Percentiles rank a stretch among this genome's conserved stretches.
These are phyloP conservation scores for Bombycilla garrulus DNA, from an alignment of 2,113 vertebrate genomes.

Conservation along the genomic window DNA sequence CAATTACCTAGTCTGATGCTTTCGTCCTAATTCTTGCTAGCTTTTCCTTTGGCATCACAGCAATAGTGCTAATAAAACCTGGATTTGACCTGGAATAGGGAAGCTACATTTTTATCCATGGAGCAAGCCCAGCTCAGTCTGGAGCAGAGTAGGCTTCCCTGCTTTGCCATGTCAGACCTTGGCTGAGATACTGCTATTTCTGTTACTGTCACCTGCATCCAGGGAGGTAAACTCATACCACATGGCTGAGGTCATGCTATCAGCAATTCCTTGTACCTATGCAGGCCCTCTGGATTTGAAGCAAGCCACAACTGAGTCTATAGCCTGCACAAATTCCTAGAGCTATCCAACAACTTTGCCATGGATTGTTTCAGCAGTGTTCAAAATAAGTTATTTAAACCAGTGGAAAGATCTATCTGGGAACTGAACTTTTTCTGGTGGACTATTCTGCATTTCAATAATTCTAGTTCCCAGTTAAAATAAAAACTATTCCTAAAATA, in stretches of 20 bases:
- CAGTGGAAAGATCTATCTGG: neutral
- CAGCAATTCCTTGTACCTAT: neutral
- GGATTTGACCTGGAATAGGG: neutral
- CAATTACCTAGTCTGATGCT: constrained; percentile 18
- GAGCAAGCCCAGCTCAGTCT: neutral
- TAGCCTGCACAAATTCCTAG: neutral
- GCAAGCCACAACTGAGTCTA: neutral
- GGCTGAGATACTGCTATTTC: neutral
- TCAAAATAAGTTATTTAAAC: neutral
- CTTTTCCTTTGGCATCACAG: neutral
- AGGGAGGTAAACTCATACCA: neutral
- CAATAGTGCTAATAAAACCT: neutral
- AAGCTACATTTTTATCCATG: neutral
- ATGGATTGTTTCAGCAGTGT: neutral
- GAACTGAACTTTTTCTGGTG: neutral
- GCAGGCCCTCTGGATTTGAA: neutral
- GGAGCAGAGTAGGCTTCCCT: neutral
- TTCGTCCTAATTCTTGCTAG: neutral
- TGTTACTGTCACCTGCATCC: neutral
- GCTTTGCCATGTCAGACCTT: neutral
- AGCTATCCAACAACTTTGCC: neutral
- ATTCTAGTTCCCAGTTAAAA: neutral
- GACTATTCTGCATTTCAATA: neutral
- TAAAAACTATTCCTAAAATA: neutral
- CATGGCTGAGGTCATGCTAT: neutral